These are phyloP conservation scores for Apodemia hepburni DNA, from an alignment of 2,888 invertebrate species.

Conservation along the genomic window DNA sequence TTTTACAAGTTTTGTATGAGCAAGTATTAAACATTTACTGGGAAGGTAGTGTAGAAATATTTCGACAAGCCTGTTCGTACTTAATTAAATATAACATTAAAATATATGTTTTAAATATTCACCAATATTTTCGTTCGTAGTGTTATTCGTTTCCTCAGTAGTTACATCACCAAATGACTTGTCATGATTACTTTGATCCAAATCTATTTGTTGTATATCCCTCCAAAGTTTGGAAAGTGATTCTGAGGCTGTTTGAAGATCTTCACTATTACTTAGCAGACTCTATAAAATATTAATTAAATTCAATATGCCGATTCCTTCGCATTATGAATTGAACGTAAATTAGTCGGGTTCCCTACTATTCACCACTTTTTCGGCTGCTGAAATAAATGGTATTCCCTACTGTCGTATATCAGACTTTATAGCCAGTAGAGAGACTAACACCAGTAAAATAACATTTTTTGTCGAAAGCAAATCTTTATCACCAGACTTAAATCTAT, in stretches of 20 bases:
- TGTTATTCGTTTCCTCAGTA: constrained; percentile 20
- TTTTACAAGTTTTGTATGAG: no score
- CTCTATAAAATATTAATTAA: constrained; percentile 36
- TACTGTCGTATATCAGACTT: no score
- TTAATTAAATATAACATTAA: no score
- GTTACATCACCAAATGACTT: constrained; percentile 37
- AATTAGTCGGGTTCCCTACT: neutral
- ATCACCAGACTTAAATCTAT: no score
- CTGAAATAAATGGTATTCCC: no score
- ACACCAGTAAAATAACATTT: no score
- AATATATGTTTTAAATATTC: neutral
- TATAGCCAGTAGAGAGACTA: no score
- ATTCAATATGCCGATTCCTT: neutral
- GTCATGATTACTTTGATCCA: constrained; percentile 36
- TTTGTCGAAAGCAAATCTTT: no score
- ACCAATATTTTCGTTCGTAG: constrained; percentile 16
- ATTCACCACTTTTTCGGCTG: neutral
- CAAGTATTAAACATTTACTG: no score
- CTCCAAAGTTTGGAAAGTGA: constrained; percentile 47
- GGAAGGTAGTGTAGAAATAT: no score
- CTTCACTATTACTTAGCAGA: constrained; percentile 41
- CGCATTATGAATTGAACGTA: no score
- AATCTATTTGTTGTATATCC: constrained; percentile 49
- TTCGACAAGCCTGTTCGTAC: no score
- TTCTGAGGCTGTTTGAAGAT: constrained; percentile 48